phyloP scores from a whole-genome alignment of 1,140 invertebrate genomes.

The Drosophila trapezifrons region DNA sequence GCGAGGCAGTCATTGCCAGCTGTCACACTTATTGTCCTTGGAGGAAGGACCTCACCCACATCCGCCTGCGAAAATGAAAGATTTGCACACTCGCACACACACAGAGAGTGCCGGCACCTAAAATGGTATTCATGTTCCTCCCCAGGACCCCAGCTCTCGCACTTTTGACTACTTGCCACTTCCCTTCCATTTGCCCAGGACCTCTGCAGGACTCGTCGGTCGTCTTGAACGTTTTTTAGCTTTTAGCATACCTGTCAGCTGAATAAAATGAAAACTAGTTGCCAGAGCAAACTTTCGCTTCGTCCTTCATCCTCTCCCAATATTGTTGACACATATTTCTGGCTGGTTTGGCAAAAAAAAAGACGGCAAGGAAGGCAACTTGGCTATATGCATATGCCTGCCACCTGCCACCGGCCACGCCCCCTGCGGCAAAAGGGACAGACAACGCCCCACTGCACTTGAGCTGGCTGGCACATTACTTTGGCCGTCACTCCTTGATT shows the following conservation, averaged over 20 bases:
- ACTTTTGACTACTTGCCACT: slow-evolving; percentile 57
- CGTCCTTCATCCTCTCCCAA: slow-evolving; percentile 46
- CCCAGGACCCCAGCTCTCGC: slow-evolving; percentile 22
- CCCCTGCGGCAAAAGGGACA: slow-evolving; percentile 37
- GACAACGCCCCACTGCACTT: slow-evolving; percentile 57
- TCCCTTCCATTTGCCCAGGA: slow-evolving; percentile 1
- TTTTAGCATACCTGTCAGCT: slow-evolving; percentile 81
- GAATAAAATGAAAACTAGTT: slow-evolving; percentile 82
- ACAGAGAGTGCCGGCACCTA: slow-evolving; percentile 1
- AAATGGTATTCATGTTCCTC: slow-evolving; percentile 37
- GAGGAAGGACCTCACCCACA: neutral
- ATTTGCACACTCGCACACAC: neutral
- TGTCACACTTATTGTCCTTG: slow-evolving; percentile 68
- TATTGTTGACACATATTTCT: slow-evolving; percentile 81
- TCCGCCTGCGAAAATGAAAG: slow-evolving; percentile 11
- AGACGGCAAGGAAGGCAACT: slow-evolving; percentile 3
- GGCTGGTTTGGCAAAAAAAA: slow-evolving; percentile 1
- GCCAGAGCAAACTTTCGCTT: slow-evolving; percentile 73
- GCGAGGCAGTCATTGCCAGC: slow-evolving; percentile 76
- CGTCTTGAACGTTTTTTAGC: slow-evolving; percentile 64
- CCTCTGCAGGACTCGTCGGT: slow-evolving; percentile 18
- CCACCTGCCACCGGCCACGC: slow-evolving; percentile 51
- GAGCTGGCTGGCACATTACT: slow-evolving; percentile 61
- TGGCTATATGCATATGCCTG: slow-evolving; percentile 59
- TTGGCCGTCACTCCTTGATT: slow-evolving; percentile 59